Conservation (phyloP, 2,888 invertebrate species). For the Trichopoda pennipes region DNA sequence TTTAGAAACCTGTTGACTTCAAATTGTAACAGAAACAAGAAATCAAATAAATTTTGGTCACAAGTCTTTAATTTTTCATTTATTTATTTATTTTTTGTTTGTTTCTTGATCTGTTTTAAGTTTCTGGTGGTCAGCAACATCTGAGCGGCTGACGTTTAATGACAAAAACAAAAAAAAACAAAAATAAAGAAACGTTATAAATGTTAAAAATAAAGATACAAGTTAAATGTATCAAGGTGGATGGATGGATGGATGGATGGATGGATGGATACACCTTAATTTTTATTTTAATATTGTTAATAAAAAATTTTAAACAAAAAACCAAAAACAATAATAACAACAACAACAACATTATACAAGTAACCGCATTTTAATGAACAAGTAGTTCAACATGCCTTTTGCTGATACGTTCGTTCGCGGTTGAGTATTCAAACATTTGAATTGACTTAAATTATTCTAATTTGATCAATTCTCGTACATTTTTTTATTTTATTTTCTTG, state of each 20-base stretch:
- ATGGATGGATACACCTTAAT: constrained; percentile 42
- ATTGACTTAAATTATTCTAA: constrained; percentile 59
- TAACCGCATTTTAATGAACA: constrained; percentile 28
- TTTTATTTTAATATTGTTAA: constrained; percentile 40
- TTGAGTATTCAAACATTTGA: constrained; percentile 32
- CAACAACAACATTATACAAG: constrained; percentile 5
- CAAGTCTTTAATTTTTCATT: constrained; percentile 5
- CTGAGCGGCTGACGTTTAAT: constrained; percentile 35
- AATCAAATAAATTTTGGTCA: constrained; percentile 20
- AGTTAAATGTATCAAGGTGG: constrained; percentile 29
- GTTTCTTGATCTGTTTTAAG: not conserved
- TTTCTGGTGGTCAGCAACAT: constrained; percentile 45
- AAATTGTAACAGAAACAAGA: constrained; percentile 4
- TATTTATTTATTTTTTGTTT: not conserved
- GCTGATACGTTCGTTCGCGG: constrained; percentile 23
- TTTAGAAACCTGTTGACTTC: constrained; percentile 29
- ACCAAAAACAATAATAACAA: too few species aligned
- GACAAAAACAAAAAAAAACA: too few species aligned
- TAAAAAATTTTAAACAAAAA: constrained; percentile 3
- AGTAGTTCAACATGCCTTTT: constrained; percentile 33
- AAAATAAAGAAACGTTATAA: not conserved
- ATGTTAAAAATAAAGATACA: constrained; percentile 28
- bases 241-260: too few species aligned
- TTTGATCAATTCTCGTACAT: constrained; percentile 40
- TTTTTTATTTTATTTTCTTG: too few species aligned